A percentile compares a stretch with the other conserved stretches of the same genome.
phyloP scores from a whole-genome alignment of 2,888 invertebrate species.

The Calameuta idolon region DNA sequence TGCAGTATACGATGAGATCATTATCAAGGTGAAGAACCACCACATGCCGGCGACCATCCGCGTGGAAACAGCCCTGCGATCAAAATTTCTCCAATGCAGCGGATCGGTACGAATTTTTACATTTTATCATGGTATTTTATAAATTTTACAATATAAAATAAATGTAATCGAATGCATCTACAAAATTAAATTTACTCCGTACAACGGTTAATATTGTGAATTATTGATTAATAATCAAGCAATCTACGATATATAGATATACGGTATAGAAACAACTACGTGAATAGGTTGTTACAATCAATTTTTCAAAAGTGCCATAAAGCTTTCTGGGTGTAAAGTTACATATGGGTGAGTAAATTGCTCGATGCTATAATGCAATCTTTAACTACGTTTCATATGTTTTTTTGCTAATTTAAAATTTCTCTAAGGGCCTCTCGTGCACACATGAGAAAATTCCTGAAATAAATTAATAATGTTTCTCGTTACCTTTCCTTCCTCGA shows the following conservation, averaged over 20 bases:
- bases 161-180: not conserved
- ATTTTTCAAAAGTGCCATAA: no score
- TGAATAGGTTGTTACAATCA: not conserved
- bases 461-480: no score
- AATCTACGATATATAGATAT: not conserved
- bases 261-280: slow-evolving; percentile 1
- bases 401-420: no score
- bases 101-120: not conserved
- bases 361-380: no score
- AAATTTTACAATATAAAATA: not conserved
- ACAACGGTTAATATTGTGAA: not conserved
- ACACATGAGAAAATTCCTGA: no score
- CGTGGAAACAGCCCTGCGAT: slow-evolving; percentile 84
- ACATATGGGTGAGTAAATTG: no score
- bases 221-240: not conserved
- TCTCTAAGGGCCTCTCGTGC: no score
- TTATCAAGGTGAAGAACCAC: slow-evolving; percentile 95
- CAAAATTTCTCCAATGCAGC: slow-evolving; percentile 24
- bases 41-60: slow-evolving; percentile 89
- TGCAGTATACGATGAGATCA: slow-evolving; percentile 94
- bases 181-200: not conserved
- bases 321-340: no score
- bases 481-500: not conserved
- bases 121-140: not conserved
- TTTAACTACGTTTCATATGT: no score